Base-by-base conservation (phyloP, 2,797 vertebrate species). In the Denticeps clupeoides region DNA sequence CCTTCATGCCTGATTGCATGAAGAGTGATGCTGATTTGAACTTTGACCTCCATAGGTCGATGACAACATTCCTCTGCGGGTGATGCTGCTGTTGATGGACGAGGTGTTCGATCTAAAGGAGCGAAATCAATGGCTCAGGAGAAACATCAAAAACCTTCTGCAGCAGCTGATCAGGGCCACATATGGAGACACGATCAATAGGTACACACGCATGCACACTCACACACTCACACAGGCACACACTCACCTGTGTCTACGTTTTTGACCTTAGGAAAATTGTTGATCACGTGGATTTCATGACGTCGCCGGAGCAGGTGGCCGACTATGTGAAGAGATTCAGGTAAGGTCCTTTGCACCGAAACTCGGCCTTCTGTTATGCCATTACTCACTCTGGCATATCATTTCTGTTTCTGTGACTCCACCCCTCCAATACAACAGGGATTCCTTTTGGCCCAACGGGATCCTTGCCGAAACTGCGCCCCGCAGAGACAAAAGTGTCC, bases 51-150 rank as follows among this genome's bases (percentile, higher is more conserved):
- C 48, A 11, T 68, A 98, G 93, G 93, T 95, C 72, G 94, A 98
- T 56, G 95, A 98, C 63, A 97, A 97, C 73, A 94, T 93, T 70
- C 91, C 93, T 0, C 85, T 96, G 45, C 81, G 91, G 53, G 91
- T 98, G 42, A 98, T 99, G 94, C 80, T 99, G 43, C 86, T 99
- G 37, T 85, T 99, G 55, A 99, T 98, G 95, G 95, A 99, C 42
- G 95, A 99, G 78, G 91, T 98, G 58, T 95, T 99, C 31, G 91
- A 99, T 75, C 82, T 96, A 28, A 96, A 97, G 70, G 94, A 98
- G 79, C 89, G 91, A 72, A 96, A 98, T 79, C 91, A 97, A 59
- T 96, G 91, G 94, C 77, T 98, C 68, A 84, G 91, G 65, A 87
- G 94, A 68, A 97, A 95, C 74, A 96, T 97, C n/a, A 98, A 95